Base-by-base conservation (phyloP, 35 echinoderm and acorn worm genomes). In the Eucidaris tribuloides region DNA sequence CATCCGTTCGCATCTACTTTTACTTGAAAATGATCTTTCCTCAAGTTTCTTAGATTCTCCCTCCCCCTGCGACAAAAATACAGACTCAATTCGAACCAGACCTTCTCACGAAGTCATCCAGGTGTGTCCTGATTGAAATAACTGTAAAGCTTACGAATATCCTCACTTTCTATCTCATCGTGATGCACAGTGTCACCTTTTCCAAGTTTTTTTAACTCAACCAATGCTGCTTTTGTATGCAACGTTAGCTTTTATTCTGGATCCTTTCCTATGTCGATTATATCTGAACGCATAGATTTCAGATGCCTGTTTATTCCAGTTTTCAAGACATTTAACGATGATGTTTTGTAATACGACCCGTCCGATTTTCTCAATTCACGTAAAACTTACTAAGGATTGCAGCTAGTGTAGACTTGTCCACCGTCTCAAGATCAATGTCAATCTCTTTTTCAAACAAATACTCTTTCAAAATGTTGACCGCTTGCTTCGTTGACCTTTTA, bases 231-330 rank as follows among this genome's bases (percentile, higher is more conserved):
- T n/a, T 63, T 63, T 63, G 25, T 31, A 63, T 31, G 60, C 60
- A 1, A 63, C 20, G 28, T 63, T 63, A 63, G 60, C 60, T 31
- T 63, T 63, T 31, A 63, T 63, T 63, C n/a, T 3, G 20, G 60
- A 63, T 63, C 60, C 27, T 23, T 28, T 63, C 9, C 60, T 11
- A 63, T 63, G 28, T 63, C 60, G 28, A 63, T 63, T 63, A 62
- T 29, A 63, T 63, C 60, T 63, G 60, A 63, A 63, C 60, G 60
- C 60, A 63, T 33, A 63, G 60, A 32, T 63, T 63, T 63, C 29
- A 30, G 60, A 31, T 63, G 60, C 60, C 60, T 63, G 28, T 63
- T 63, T 31, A 63, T 30, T 25, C 60, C 24, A 63, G 60, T 4
- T 63, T 63, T 63, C 60, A 63, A 33, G 28, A 33, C 23, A 63